A percentile compares a stretch with the other conserved stretches of the same genome.
Evolutionary conservation across 2,888 invertebrate species (phyloP).

Genomic region (Timandra comae): DNA sequence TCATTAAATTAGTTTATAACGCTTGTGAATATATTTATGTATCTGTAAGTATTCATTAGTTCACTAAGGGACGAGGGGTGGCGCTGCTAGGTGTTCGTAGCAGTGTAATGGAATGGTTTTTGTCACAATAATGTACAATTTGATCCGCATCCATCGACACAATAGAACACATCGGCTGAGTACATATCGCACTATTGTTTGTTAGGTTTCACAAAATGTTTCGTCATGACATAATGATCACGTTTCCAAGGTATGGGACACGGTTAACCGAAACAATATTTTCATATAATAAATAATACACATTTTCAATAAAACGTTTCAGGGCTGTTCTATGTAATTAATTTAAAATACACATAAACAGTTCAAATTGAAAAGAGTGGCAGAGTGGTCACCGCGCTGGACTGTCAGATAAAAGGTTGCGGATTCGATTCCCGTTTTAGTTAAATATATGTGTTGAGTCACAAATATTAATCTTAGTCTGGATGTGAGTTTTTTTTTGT

Average conservation of each 20-base stretch:
- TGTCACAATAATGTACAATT: slow-evolving; percentile 49
- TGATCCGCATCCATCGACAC: slow-evolving; percentile 47
- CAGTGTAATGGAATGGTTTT: slow-evolving; percentile 26
- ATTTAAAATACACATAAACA: too few species aligned
- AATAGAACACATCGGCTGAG: slow-evolving; percentile 46
- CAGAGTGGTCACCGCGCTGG: too few species aligned
- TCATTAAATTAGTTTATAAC: too few species aligned
- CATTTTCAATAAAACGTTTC: too few species aligned
- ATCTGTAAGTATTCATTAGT: neutral
- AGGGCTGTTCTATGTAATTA: too few species aligned
- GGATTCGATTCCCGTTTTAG: too few species aligned
- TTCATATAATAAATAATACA: too few species aligned
- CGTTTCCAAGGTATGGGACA: slow-evolving; percentile 21
- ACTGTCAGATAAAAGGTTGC: too few species aligned
- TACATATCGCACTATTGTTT: slow-evolving; percentile 52
- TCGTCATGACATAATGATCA: slow-evolving; percentile 47
- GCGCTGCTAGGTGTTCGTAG: slow-evolving; percentile 5
- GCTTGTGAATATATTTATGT: neutral
- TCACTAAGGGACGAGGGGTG: neutral
- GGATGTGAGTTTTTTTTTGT: too few species aligned
- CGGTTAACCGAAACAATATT: slow-evolving; percentile 3
- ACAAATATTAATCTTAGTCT: too few species aligned
- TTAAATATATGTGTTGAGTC: too few species aligned
- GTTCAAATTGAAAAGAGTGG: too few species aligned
- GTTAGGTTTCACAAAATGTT: slow-evolving; percentile 47